phyloP scores from a whole-genome alignment of 2,888 invertebrate genomes.

The Nephrotoma appendiculata region DNA sequence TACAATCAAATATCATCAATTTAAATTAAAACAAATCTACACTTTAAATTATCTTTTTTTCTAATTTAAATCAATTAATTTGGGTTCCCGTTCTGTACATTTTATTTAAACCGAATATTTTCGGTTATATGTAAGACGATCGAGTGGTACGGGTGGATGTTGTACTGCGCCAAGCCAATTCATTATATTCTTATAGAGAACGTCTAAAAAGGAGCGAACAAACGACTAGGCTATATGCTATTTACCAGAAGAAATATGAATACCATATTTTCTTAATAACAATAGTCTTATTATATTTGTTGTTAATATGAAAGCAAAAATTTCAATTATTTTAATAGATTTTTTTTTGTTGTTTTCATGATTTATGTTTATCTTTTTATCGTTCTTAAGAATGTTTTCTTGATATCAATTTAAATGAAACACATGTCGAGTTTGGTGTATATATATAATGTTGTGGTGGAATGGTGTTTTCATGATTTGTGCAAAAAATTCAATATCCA shows the following conservation, averaged over 20 bases:
- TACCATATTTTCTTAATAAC: neutral
- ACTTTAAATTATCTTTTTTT: neutral
- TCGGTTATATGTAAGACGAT: no score
- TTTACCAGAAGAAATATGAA: neutral
- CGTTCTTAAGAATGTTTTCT: neutral
- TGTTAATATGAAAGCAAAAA: neutral
- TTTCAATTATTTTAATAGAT: neutral
- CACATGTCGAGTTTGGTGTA: neutral
- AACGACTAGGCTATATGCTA: neutral
- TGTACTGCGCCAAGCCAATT: neutral
- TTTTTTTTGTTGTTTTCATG: neutral
- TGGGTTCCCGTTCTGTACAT: neutral
- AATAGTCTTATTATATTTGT: neutral
- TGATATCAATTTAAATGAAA: neutral
- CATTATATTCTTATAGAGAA: neutral
- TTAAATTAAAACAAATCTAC: neutral
- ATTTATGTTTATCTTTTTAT: neutral
- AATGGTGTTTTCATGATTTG: neutral
- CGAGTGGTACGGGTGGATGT: no score
- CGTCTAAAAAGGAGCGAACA: neutral
- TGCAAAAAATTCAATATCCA: neutral
- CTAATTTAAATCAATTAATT: neutral
- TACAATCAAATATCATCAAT: neutral
- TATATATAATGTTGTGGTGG: neutral
- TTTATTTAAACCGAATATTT: neutral